phyloP scores from a whole-genome alignment of 2,888 invertebrate species.

The Lapara coniferarum region DNA sequence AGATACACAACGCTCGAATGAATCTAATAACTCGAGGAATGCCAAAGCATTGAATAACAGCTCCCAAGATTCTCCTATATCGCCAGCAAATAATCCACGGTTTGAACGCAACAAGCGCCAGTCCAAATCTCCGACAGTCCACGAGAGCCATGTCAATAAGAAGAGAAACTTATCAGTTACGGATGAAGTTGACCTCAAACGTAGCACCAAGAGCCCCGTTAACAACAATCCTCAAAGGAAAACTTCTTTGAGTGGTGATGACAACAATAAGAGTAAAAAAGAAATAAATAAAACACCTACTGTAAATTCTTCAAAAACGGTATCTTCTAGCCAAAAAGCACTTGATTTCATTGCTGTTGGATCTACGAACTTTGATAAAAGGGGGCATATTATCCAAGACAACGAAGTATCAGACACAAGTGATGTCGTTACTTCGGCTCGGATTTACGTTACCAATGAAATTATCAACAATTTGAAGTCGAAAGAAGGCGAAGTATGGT shows the following conservation, averaged over 20 bases:
- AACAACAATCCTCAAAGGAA: slow-evolving; percentile 43
- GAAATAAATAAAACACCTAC: slow-evolving; percentile 37
- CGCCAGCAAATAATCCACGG: slow-evolving; percentile 34
- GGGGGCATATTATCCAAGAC: slow-evolving; percentile 74
- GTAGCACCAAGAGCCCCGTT: slow-evolving; percentile 43
- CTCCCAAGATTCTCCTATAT: slow-evolving; percentile 39
- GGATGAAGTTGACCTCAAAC: slow-evolving; percentile 44
- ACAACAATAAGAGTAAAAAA: slow-evolving; percentile 37
- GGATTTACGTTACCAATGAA: slow-evolving; percentile 78
- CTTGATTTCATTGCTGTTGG: slow-evolving; percentile 60
- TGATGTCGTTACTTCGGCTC: slow-evolving; percentile 68
- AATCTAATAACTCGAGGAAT: slow-evolving; percentile 31
- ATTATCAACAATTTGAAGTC: slow-evolving; percentile 75
- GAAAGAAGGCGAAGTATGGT: slow-evolving; percentile 74
- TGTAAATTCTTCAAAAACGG: slow-evolving; percentile 35
- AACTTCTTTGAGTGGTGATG: slow-evolving; percentile 42
- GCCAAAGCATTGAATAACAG: slow-evolving; percentile 35
- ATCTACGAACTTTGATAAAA: slow-evolving; percentile 66
- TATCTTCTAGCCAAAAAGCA: slow-evolving; percentile 45
- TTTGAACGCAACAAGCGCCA: slow-evolving; percentile 57
- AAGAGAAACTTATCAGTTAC: slow-evolving; percentile 52
- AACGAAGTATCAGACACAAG: slow-evolving; percentile 77
- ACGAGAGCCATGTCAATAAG: slow-evolving; percentile 63
- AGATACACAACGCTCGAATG: slow-evolving; percentile 32
- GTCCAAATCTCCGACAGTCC: slow-evolving; percentile 68